A percentile compares a stretch with the other conserved stretches of the same genome.
These are phyloP conservation scores for Leptopilina boulardi DNA, from an alignment of 1,140 invertebrate species.

Conservation along the genomic window DNA sequence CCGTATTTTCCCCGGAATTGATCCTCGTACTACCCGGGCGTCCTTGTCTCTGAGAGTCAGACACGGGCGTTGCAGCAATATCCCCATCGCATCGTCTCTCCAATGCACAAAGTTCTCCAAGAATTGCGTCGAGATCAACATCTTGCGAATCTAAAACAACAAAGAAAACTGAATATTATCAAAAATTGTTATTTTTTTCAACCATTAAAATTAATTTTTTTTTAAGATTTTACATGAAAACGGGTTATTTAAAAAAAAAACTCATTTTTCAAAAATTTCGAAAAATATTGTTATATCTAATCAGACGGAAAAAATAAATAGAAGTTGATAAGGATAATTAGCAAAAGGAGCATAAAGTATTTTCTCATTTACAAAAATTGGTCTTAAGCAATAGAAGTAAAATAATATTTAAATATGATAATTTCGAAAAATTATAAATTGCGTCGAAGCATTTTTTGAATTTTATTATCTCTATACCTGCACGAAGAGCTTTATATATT, in stretches of 20 bases:
- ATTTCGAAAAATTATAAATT: no score
- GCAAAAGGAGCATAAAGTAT: constrained; percentile 59
- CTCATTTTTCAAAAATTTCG: no score
- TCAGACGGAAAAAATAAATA: not conserved
- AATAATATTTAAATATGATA: no score
- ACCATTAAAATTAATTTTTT: no score
- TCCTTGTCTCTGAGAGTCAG: constrained; percentile 71
- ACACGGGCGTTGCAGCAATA: constrained; percentile 74
- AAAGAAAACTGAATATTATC: not conserved
- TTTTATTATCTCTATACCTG: no score
- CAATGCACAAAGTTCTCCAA: constrained; percentile 94
- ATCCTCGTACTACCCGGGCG: constrained; percentile 68
- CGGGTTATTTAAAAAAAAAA: not conserved
- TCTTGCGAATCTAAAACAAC: constrained; percentile 89
- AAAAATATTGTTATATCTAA: no score
- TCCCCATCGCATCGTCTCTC: constrained; percentile 87
- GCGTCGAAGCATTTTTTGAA: no score
- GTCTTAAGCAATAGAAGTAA: no score
- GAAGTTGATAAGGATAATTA: constrained; percentile 52
- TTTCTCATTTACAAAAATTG: no score
- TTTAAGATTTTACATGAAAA: not conserved
- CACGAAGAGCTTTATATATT: no score
- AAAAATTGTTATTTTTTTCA: not conserved
- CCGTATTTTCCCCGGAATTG: constrained; percentile 66
- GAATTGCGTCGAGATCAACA: constrained; percentile 95